Conservation (phyloP, 1,140 invertebrate genomes). For the Drosophila bocki region DNA sequence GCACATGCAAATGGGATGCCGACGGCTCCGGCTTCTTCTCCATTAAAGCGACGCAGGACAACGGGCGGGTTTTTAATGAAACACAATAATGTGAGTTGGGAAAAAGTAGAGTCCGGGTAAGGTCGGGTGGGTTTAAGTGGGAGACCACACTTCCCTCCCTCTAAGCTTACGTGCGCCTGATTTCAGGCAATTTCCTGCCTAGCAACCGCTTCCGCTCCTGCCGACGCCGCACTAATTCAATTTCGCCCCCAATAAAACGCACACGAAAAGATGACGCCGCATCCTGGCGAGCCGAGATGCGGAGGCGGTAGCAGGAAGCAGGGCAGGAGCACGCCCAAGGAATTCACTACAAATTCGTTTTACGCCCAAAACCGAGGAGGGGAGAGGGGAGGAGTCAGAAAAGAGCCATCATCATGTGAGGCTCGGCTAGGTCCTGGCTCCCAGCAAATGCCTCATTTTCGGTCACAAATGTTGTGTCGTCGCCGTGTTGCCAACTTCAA, state of each 20-base stretch:
- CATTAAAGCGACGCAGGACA: constrained; percentile 49
- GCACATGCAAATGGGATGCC: constrained; percentile 60
- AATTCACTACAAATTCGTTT: constrained; percentile 76
- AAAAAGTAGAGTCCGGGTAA: too few relatives aligned
- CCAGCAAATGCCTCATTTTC: constrained; percentile 55
- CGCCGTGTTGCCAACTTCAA: constrained; percentile 67
- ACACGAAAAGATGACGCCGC: constrained; percentile 65
- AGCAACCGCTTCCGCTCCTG: constrained; percentile 79
- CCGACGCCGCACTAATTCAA: constrained; percentile 70
- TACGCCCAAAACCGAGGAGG: constrained; percentile 33
- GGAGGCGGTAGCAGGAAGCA: neutral
- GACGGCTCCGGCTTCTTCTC: neutral
- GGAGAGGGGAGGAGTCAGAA: neutral
- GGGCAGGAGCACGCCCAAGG: constrained; percentile 32
- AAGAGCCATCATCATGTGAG: constrained; percentile 41
- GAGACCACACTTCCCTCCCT: neutral
- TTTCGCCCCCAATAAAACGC: constrained; percentile 75
- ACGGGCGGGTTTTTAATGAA: constrained; percentile 70
- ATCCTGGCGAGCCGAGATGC: constrained; percentile 26
- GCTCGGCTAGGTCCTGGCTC: constrained; percentile 15
- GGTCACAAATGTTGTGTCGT: constrained; percentile 59
- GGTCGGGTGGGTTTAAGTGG: constrained; percentile 22
- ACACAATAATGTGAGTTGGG: constrained; percentile 24
- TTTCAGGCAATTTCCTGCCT: constrained; percentile 81
- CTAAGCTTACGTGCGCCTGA: constrained; percentile 71